A percentile compares a stretch with the other conserved stretches of the same genome.
These are phyloP conservation scores for Eucera pruinosa DNA, from an alignment of 2,888 invertebrate genomes.

Conservation along the genomic window DNA sequence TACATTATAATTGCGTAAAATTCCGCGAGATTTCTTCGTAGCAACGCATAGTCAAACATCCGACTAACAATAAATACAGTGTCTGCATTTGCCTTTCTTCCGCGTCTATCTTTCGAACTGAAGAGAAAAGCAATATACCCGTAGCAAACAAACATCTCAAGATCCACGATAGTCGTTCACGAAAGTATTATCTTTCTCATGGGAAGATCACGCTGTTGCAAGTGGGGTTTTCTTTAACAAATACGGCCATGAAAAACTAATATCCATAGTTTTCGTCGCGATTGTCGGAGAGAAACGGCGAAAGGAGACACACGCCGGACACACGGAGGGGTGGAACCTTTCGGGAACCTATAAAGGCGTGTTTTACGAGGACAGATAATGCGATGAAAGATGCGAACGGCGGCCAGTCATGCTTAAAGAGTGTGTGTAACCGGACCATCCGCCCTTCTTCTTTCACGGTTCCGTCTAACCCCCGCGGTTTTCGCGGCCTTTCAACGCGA, in stretches of 20 bases:
- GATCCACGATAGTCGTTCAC: background rate
- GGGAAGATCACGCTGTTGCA: background rate
- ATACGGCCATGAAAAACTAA: constrained; percentile 53
- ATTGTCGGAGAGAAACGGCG: background rate
- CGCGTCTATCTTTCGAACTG: background rate
- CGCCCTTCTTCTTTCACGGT: constrained; percentile 72
- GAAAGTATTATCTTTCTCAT: constrained; percentile 1
- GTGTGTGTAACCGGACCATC: constrained; percentile 78
- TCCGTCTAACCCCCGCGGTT: constrained; percentile 67
- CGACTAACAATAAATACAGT: too few relatives aligned
- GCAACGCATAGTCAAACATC: too few relatives aligned
- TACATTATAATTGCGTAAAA: too few relatives aligned
- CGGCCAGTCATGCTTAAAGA: constrained; percentile 82
- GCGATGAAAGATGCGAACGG: constrained; percentile 83
- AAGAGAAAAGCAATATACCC: background rate
- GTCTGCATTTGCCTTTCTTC: too few relatives aligned
- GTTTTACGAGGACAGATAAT: constrained; percentile 83
- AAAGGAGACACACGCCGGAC: constrained; percentile 23
- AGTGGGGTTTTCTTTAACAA: constrained; percentile 42
- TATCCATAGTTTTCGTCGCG: constrained; percentile 47
- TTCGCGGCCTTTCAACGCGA: constrained; percentile 57
- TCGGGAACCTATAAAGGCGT: constrained; percentile 78
- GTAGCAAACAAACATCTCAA: constrained; percentile 4
- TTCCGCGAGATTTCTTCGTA: too few relatives aligned
- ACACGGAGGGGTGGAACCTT: constrained; percentile 48